Conservation (phyloP, 2,113 vertebrate species). For the Corapipo altera region DNA sequence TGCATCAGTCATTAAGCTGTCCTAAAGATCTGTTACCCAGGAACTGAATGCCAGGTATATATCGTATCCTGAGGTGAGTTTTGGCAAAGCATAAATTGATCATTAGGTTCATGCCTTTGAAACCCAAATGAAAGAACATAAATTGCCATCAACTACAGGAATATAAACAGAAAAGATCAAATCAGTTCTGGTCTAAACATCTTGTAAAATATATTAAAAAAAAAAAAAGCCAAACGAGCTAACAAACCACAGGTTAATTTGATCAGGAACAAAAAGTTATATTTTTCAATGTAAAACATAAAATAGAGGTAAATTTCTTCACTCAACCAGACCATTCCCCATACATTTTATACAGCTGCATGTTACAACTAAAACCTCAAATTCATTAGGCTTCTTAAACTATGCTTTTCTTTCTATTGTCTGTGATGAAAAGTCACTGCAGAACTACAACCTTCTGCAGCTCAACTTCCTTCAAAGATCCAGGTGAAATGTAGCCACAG, state of each 20-base stretch:
- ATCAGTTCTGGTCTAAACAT: conserved; percentile 6
- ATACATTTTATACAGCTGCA: neutral
- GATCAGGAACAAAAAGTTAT: neutral
- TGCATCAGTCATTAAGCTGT: conserved; percentile 69
- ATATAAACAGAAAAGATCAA: conserved; percentile 29
- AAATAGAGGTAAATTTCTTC: neutral
- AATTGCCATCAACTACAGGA: conserved; percentile 24
- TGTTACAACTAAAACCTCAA: neutral
- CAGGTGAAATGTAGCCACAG: neutral
- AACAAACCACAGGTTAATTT: neutral
- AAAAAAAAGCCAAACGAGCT: neutral
- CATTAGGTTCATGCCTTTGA: conserved; percentile 8
- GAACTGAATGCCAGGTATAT: conserved; percentile 49
- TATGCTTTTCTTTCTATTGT: neutral
- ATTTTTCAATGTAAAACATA: neutral
- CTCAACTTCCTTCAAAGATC: neutral
- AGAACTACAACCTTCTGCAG: neutral
- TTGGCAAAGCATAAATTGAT: conserved; percentile 60
- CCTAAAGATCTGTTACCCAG: conserved; percentile 66
- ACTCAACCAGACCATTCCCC: neutral
- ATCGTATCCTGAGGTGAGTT: conserved; percentile 46
- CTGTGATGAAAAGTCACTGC: neutral
- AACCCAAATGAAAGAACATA: conserved; percentile 45
- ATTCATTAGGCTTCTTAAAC: neutral
- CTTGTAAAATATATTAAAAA: neutral